Evolutionary conservation across 2,888 invertebrate species (phyloP), one percentile per base, ranked within the genome.

Genomic region (Myopa tessellatipennis): DNA sequence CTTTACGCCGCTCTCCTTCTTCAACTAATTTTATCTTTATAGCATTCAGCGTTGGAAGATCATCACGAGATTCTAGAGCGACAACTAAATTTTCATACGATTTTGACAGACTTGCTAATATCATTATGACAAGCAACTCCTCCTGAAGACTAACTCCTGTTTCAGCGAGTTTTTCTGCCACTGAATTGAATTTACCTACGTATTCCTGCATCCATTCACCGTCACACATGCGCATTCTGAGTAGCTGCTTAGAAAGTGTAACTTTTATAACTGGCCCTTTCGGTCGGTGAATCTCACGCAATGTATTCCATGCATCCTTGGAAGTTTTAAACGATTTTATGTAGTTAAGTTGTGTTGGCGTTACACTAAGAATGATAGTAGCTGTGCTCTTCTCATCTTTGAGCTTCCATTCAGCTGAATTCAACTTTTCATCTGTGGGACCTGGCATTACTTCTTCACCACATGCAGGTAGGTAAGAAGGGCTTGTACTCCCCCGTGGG

Each of bases 241-340:
- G 16, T 0, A 81, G 61, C 36, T 79, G 74, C 38, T 79, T 79
- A 60, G 74, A 79, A 7, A 81, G 12, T n/a, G 61, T 77, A 0
- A 80, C 74, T 18, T 80, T 79, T 36, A 72, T 74, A 0, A 77
- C 70, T 34, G 79, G 80, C 6, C 76, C 79, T 36, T 78, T 79
- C 45, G 80, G 80, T n/a, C 73, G 45, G 70, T 79, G 77, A n/a
- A 77, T 61, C 7, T 75, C 67, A 50, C 60, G 34, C n/a, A 80
- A 67, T 26, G 61, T 77, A 26, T 67, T 67, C 80, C 78, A 80
- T 18, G 78, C 78, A 6, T 78, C 80, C 36, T 65, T 14, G 10
- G 79, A 78, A 12, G 81, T 78, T 60, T 78, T 79, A 58, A 78
- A 78, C 50, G 75, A 78, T 65, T 80, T 78, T 5, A 81, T 78